Evolutionary conservation across 2,113 vertebrate species (phyloP).

Genomic region (Alexandromys fortis): DNA sequence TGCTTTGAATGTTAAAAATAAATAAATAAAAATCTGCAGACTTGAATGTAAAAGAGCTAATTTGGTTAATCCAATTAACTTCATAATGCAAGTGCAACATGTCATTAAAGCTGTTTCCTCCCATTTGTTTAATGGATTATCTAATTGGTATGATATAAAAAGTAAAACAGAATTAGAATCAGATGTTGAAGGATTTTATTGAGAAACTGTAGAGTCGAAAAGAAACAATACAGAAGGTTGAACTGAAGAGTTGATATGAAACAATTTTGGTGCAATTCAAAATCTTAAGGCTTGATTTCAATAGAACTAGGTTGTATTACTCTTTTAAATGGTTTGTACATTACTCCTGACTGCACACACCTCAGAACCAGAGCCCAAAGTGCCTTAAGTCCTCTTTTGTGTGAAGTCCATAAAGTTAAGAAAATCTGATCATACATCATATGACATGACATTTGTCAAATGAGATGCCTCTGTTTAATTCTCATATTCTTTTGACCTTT

Average conservation of each 20-base stretch:
- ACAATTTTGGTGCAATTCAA: not conserved
- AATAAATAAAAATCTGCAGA: slow-evolving; percentile 22
- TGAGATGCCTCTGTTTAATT: not conserved
- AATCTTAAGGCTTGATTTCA: not conserved
- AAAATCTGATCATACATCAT: not conserved
- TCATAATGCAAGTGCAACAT: slow-evolving; percentile 54
- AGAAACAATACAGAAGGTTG: not conserved
- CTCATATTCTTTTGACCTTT: not conserved
- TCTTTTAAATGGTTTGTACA: not conserved
- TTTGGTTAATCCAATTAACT: slow-evolving; percentile 70
- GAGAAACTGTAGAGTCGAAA: not conserved
- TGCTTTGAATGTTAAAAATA: slow-evolving; percentile 48
- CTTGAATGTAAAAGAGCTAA: slow-evolving; percentile 62
- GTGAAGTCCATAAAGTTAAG: not conserved
- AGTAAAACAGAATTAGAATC: slow-evolving; percentile 50
- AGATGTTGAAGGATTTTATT: slow-evolving; percentile 48
- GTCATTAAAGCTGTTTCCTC: slow-evolving; percentile 53
- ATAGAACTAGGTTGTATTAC: not conserved
- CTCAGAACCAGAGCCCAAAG: not conserved
- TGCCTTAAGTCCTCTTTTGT: not conserved
- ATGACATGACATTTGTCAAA: not conserved
- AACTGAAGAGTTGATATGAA: not conserved
- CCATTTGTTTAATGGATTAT: slow-evolving; percentile 69
- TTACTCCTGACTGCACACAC: not conserved
- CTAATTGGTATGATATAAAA: slow-evolving; percentile 60